Conservation (phyloP, 92 coral and sea anemone genomes). For the Phenganax subtilis region DNA sequence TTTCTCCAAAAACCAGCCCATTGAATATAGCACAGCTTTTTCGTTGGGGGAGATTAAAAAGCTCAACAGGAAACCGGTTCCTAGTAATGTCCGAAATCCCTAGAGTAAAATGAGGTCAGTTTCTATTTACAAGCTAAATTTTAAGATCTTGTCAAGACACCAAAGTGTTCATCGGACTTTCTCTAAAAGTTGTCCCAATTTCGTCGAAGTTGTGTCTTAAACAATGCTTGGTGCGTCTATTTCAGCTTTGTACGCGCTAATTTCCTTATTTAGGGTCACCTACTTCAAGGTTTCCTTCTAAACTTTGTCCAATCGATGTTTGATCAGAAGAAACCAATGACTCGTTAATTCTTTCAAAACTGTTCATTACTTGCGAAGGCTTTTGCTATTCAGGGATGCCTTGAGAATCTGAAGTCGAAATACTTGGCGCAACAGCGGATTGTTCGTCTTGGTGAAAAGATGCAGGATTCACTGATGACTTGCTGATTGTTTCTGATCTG, state of each 20-base stretch:
- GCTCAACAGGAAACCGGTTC: background rate
- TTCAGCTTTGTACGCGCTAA: background rate
- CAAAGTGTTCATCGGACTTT: background rate
- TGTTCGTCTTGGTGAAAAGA: too few species aligned
- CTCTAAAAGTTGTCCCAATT: background rate
- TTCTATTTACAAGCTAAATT: background rate
- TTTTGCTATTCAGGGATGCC: too few species aligned
- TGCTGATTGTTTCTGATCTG: too few species aligned
- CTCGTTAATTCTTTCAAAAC: too few species aligned
- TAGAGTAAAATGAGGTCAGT: background rate
- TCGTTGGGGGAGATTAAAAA: background rate
- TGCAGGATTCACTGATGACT: too few species aligned
- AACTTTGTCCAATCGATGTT: too few species aligned
- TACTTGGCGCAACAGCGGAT: too few species aligned
- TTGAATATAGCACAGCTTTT: constrained; percentile 11
- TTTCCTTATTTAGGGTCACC: too few species aligned
- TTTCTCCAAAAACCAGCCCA: background rate
- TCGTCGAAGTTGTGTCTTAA: background rate
- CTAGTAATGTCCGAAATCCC: background rate
- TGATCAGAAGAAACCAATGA: too few species aligned
- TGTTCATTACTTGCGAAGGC: too few species aligned
- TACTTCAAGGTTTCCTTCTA: too few species aligned
- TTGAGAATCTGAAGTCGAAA: too few species aligned
- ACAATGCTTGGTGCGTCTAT: background rate
- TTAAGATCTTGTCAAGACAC: background rate